These are phyloP conservation scores for Oncorhynchus nerka DNA, from an alignment of 2,113 vertebrate genomes.

Conservation along the genomic window DNA sequence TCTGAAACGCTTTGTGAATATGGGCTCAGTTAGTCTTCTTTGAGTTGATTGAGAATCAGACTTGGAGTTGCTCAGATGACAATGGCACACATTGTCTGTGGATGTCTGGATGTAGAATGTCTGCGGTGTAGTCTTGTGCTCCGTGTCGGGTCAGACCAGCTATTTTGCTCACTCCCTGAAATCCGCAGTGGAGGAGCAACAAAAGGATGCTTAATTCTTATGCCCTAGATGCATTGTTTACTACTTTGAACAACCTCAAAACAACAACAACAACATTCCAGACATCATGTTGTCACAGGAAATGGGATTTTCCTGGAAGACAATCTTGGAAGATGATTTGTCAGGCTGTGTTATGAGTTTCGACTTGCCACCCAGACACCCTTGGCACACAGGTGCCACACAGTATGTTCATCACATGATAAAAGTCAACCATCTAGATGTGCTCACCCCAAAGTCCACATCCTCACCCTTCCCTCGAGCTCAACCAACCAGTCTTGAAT, in stretches of 20 bases:
- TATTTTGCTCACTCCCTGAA: background rate
- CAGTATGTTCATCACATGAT: background rate
- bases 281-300: background rate
- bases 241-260: slow-evolving; percentile 5
- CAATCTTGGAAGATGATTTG: background rate
- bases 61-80: background rate
- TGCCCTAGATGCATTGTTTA: slow-evolving; percentile 16
- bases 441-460: background rate
- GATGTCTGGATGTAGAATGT: background rate
- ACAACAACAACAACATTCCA: slow-evolving; percentile 5
- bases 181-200: slow-evolving; percentile 9
- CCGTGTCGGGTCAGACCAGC: slow-evolving; percentile 14
- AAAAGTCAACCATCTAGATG: background rate
- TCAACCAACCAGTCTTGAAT: background rate
- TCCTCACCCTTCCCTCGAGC: background rate
- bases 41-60: background rate
- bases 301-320: background rate
- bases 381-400: background rate
- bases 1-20: no score
- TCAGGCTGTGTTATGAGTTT: background rate
- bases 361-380: background rate
- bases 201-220: slow-evolving; percentile 3
- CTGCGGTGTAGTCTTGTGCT: slow-evolving; percentile 25
- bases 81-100: slow-evolving; percentile 6
- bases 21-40: background rate